Evolutionary conservation across 1,140 invertebrate genomes (phyloP).

Genomic region (Diploscapter pachys): DNA sequence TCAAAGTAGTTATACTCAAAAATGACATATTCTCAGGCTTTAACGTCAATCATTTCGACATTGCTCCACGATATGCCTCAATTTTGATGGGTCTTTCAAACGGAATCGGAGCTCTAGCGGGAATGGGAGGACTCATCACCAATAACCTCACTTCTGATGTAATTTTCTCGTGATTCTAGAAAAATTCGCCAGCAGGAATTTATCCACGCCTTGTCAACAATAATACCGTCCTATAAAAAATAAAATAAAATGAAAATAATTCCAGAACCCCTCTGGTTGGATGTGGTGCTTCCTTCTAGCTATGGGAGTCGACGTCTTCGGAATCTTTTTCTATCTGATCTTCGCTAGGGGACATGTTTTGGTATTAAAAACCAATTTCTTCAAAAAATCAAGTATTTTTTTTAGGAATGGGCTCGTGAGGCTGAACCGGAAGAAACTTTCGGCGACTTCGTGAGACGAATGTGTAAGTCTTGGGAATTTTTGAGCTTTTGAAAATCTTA

Average conservation of each 20-base stretch:
- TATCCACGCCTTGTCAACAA: conserved; percentile 66
- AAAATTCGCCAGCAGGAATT: conserved; percentile 1
- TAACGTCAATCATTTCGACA: conserved; percentile 97
- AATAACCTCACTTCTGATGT: conserved; percentile 77
- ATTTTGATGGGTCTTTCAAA: conserved; percentile 98
- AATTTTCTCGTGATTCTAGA: neutral
- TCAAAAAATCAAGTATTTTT: neutral
- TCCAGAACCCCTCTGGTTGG: conserved; percentile 33
- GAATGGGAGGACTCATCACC: conserved; percentile 83
- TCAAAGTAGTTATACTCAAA: neutral
- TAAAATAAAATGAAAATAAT: conserved; percentile 2
- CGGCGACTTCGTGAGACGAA: conserved; percentile 30
- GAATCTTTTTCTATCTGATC: conserved; percentile 57
- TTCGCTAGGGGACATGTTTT: conserved; percentile 56
- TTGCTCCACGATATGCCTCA: conserved; percentile 92
- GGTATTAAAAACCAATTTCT: neutral
- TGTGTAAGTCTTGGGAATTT: conserved; percentile 18
- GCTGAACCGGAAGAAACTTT: conserved; percentile 31
- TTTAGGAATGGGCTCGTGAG: conserved; percentile 35
- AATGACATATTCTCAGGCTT: conserved; percentile 76
- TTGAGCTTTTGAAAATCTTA: too few relatives aligned
- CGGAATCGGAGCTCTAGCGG: conserved; percentile 91
- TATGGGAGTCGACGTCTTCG: conserved; percentile 57
- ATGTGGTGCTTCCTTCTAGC: conserved; percentile 57
- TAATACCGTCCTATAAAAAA: neutral